These are phyloP conservation scores for Alca torda DNA, from an alignment of 2,797 vertebrate species.

Conservation along the genomic window DNA sequence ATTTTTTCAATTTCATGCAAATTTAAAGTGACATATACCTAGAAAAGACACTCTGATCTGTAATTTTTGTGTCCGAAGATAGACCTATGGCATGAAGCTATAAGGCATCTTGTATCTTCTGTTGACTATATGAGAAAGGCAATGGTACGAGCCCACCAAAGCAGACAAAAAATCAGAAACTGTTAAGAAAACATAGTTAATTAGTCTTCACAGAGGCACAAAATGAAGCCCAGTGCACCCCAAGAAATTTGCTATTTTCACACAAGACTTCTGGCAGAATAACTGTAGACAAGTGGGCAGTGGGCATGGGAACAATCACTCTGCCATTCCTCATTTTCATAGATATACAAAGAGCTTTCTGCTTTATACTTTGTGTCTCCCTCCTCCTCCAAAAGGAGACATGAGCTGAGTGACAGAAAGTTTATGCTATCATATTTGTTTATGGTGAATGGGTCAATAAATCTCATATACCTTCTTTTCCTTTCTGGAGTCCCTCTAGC, in stretches of 20 bases:
- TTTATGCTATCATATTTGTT: not conserved
- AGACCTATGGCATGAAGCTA: not conserved
- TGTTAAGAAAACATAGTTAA: not conserved
- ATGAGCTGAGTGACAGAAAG: not conserved
- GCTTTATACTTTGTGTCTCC: not conserved
- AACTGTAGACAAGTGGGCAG: not conserved
- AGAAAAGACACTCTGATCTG: not conserved
- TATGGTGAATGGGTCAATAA: not conserved
- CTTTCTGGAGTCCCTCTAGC: not conserved
- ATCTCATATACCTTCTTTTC: not conserved
- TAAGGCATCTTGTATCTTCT: not conserved
- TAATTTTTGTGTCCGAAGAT: not conserved
- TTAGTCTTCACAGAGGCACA: not conserved
- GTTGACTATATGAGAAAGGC: not conserved
- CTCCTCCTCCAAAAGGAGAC: not conserved
- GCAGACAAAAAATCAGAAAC: not conserved
- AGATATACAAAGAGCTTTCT: not conserved
- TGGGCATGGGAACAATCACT: not conserved
- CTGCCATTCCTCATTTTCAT: not conserved
- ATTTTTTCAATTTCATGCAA: not conserved
- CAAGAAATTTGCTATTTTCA: not conserved
- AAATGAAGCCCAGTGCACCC: not conserved
- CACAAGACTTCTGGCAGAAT: not conserved
- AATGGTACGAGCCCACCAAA: not conserved
- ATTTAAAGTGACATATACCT: not conserved